Base-by-base conservation (phyloP, 1,140 invertebrate genomes). In the Diachasma alloeum region DNA sequence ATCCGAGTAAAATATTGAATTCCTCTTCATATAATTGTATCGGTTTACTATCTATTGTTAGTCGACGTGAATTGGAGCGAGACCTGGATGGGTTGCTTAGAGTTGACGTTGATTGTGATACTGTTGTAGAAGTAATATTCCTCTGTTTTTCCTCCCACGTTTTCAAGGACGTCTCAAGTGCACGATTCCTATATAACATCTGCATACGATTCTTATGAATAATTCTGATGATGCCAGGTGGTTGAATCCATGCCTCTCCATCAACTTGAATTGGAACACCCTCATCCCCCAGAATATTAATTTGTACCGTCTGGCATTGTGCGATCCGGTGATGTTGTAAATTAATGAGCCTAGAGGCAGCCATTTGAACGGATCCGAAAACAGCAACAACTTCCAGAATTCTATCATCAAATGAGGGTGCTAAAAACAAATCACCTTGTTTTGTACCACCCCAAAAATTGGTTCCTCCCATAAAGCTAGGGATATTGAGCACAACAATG, bases 171-270 rank as follows among this genome's bases (percentile, higher is more conserved):
- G 94, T 95, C 88, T 99, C 97, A 79, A 99, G 91, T 37, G 94
- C 94, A 81, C 97, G 91, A 86, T 98, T 98, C 66, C 97, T 91
- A 81, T 95, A 97, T 4, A 99, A 89, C 95, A 99, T 97, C 90
- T 98, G 97, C 85, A 98, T 97, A 76, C 97, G 91, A 90, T 99
- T 99, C 90, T 99, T 99, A 87, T 99, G 97, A 80, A 98, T 93
- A 73, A 99, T 98, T 56, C 96, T 92, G 81, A 99, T 97, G 82
- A 97, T 96, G 36, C 97, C 97, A 0, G 98, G 97, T 0, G 96
- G 96, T 89, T 99, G 97, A n/a, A 98, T 91, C 98, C 98, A 99
- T 10, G 98, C 97, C 90, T 99, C 98, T 0, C 98, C 97, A 88
- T 99, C 97, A 19, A 99, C 97, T 90, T 98, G 96, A 79, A 94